Evolutionary conservation across 2,113 vertebrate species (phyloP).

Genomic region (Gobio gobio): DNA sequence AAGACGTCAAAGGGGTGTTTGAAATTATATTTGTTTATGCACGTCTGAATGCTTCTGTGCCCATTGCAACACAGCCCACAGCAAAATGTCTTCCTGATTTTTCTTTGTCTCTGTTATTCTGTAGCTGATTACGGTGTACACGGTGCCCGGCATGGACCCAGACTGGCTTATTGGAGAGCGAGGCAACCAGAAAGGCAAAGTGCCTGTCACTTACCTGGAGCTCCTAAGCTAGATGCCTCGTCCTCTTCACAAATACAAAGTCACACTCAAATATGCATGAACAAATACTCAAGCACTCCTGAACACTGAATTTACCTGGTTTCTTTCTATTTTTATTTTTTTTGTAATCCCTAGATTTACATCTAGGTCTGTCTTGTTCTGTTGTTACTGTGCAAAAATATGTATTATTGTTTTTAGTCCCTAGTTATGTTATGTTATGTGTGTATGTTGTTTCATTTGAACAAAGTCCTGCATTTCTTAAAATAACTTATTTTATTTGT

Average conservation of each 20-base stretch:
- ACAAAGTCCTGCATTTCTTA: conserved; percentile 3
- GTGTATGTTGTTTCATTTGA: conserved; percentile 26
- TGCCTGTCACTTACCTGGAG: conserved; percentile 97
- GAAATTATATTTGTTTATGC: background rate
- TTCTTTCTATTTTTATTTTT: conserved; percentile 23
- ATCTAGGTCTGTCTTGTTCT: conserved; percentile 12
- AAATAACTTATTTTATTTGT: background rate
- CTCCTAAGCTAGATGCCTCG: conserved; percentile 85
- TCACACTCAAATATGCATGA: conserved; percentile 48
- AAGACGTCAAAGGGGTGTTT: background rate
- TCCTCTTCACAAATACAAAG: conserved; percentile 20
- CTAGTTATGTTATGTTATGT: conserved; percentile 22
- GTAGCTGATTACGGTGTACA: conserved; percentile 95
- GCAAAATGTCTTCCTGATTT: background rate
- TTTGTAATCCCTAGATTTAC: background rate
- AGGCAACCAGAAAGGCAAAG: conserved; percentile 95
- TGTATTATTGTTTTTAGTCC: background rate
- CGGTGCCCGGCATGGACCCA: conserved; percentile 94
- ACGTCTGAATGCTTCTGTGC: background rate
- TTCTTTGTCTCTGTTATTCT: conserved; percentile 46
- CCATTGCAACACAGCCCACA: background rate
- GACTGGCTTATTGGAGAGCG: conserved; percentile 96
- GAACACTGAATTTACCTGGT: conserved; percentile 42
- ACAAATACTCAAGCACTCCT: conserved; percentile 48
- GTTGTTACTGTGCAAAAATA: background rate